phyloP scores from a whole-genome alignment of 2,797 vertebrate species.

The Neomorphus geoffroyi region DNA sequence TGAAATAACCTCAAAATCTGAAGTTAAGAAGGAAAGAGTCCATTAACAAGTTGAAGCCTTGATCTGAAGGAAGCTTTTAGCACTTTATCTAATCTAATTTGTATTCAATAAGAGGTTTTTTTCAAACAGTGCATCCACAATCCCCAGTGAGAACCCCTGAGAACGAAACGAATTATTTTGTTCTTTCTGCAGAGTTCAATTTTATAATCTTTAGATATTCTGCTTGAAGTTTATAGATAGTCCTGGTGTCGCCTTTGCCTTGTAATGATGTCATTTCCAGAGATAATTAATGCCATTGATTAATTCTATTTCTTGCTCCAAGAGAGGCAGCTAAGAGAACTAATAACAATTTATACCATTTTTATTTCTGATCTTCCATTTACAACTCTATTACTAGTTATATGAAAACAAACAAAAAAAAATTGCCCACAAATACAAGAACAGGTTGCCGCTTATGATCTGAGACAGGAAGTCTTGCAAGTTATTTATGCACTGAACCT shows the following conservation, averaged over 20 bases:
- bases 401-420: not conserved
- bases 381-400: not conserved
- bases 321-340: not conserved
- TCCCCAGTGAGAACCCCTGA: not conserved
- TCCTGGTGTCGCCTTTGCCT: not conserved
- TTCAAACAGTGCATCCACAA: not conserved
- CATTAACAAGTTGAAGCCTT: constrained; percentile 40
- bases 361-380: not conserved
- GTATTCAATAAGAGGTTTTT: constrained; percentile 29
- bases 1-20: constrained; percentile 15
- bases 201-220: not conserved
- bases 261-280: constrained; percentile 38
- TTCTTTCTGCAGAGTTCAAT: not conserved
- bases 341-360: not conserved
- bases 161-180: not conserved
- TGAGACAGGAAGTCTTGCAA: not conserved
- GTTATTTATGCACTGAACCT: not conserved
- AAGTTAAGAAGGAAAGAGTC: constrained; percentile 46
- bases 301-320: not conserved
- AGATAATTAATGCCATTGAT: constrained; percentile 65
- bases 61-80: constrained; percentile 51
- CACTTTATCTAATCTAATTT: constrained; percentile 42
- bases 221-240: not conserved
- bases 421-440: not conserved
- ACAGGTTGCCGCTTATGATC: not conserved